Conservation (phyloP, 2,113 vertebrate species). For the Paedocypris sp. region DNA sequence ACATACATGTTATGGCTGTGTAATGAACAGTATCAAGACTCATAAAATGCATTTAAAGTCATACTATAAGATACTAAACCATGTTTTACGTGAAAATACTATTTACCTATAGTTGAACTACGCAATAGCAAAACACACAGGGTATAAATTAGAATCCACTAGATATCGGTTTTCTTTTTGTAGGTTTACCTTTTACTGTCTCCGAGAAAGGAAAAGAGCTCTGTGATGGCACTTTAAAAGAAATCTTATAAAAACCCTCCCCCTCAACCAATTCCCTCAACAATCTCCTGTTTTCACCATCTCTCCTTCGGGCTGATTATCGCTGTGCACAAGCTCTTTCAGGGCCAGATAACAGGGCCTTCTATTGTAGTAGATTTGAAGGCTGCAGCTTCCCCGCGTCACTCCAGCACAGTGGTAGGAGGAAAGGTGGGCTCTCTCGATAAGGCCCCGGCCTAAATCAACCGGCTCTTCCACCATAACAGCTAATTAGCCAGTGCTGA, state of each 20-base stretch:
- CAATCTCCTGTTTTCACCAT: slow-evolving; percentile 8
- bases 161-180: not conserved
- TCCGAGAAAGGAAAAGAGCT: not conserved
- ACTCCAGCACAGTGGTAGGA: slow-evolving; percentile 52
- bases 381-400: not conserved
- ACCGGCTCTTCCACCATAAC: slow-evolving; percentile 63
- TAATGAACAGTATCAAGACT: too few species aligned
- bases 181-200: not conserved
- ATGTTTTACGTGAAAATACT: too few species aligned
- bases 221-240: not conserved
- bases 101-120: too few species aligned
- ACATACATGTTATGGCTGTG: too few species aligned
- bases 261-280: slow-evolving; percentile 4
- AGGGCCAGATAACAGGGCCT: slow-evolving; percentile 14
- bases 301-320: slow-evolving; percentile 19
- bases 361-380: slow-evolving; percentile 14
- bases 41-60: too few species aligned
- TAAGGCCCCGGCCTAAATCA: slow-evolving; percentile 63
- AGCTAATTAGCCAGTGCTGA: slow-evolving; percentile 71
- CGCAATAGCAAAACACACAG: too few species aligned
- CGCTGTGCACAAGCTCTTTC: slow-evolving; percentile 13
- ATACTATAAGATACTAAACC: too few species aligned
- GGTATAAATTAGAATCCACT: not conserved
- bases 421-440: slow-evolving; percentile 62
- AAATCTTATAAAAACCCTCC: slow-evolving; percentile 1